Conservation (phyloP, 2,888 invertebrate genomes). For the Lacanobia oleracea region DNA sequence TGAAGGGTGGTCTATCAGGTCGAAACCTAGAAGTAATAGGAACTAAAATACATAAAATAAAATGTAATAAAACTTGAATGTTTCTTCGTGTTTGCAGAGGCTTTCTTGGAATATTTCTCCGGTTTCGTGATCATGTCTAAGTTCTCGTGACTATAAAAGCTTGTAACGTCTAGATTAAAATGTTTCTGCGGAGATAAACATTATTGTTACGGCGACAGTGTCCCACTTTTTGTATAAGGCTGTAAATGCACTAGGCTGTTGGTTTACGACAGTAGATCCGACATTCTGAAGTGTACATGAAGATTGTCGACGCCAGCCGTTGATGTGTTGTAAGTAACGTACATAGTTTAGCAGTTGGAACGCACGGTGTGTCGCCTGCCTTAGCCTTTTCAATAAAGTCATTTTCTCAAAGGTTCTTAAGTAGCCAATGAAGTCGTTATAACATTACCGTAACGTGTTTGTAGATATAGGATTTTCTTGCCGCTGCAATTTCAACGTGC, state of each 20-base stretch:
- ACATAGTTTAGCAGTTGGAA: background rate
- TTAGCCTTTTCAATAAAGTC: conserved; percentile 17
- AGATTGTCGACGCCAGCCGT: background rate
- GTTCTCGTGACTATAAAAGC: conserved; percentile 59
- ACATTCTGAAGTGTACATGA: conserved; percentile 32
- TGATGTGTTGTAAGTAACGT: background rate
- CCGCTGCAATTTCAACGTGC: background rate
- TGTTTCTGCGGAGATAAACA: conserved; percentile 54
- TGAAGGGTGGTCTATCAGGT: conserved; percentile 8
- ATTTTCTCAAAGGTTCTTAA: conserved; percentile 12
- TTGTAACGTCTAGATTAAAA: conserved; percentile 58
- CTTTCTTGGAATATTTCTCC: conserved; percentile 53
- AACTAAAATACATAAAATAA: conserved; percentile 32
- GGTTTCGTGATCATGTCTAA: conserved; percentile 59
- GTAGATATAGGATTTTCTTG: background rate
- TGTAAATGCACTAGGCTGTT: conserved; percentile 18
- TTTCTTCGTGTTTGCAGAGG: conserved; percentile 45
- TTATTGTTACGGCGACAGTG: conserved; percentile 55
- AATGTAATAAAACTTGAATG: conserved; percentile 41
- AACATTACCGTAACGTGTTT: conserved; percentile 19
- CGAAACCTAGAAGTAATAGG: background rate
- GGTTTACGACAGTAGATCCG: background rate
- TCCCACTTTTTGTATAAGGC: conserved; percentile 39
- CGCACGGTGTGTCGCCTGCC: background rate
- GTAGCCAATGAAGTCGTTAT: conserved; percentile 24